Evolutionary conservation across 2,797 vertebrate genomes (phyloP).

Genomic region (Varecia variegata): DNA sequence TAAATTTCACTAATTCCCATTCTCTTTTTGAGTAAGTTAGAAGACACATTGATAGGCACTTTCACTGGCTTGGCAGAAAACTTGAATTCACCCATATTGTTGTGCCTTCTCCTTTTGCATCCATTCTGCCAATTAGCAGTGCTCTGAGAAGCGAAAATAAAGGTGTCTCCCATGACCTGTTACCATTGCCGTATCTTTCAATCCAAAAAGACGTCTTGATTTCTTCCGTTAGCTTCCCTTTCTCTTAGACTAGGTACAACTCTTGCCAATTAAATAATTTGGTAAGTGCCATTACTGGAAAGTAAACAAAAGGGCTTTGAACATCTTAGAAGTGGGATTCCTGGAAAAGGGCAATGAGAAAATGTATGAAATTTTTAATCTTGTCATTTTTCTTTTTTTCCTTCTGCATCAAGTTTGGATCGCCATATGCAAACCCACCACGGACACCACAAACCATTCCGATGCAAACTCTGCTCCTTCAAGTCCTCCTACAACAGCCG

Average conservation of each 20-base stretch:
- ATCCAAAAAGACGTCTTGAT: not conserved
- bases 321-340: not conserved
- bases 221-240: not conserved
- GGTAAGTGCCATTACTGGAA: not conserved
- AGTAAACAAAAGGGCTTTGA: slow-evolving; percentile 14
- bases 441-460: slow-evolving; percentile 98
- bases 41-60: not conserved
- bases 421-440: slow-evolving; percentile 99
- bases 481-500: slow-evolving; percentile 98
- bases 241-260: not conserved
- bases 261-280: not conserved
- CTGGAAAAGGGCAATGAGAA: not conserved
- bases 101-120: slow-evolving; percentile 22
- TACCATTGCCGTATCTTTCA: not conserved
- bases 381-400: not conserved
- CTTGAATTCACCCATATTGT: not conserved
- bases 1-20: not conserved
- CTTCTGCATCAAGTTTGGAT: slow-evolving; percentile 90
- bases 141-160: not conserved
- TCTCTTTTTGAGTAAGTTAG: not conserved
- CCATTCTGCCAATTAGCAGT: not conserved
- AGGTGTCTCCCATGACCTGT: not conserved
- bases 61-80: not conserved
- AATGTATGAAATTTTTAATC: slow-evolving; percentile 23
- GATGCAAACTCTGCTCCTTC: slow-evolving; percentile 99